A percentile compares a stretch with the other conserved stretches of the same genome.
These are phyloP conservation scores for Anas flavirostris DNA, from an alignment of 2,797 vertebrate genomes.

Conservation along the genomic window DNA sequence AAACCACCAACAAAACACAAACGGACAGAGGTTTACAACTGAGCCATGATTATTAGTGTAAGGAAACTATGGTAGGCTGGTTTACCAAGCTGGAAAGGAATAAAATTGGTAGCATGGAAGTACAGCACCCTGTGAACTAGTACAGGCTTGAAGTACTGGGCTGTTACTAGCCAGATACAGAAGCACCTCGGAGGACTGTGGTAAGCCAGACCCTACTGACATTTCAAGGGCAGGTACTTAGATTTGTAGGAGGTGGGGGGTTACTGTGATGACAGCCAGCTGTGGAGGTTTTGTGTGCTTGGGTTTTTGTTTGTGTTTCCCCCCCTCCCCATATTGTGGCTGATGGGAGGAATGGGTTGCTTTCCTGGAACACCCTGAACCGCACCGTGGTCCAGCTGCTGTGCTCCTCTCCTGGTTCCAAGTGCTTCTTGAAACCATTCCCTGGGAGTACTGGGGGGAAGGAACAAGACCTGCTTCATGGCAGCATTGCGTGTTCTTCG, in stretches of 20 bases:
- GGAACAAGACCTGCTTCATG: not conserved
- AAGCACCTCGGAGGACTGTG: not conserved
- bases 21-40: not conserved
- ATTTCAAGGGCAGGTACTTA: not conserved
- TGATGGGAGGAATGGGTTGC: not conserved
- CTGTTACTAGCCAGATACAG: not conserved
- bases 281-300: not conserved
- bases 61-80: not conserved
- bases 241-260: not conserved
- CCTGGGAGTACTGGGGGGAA: rapidly evolving
- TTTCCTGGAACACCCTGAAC: not conserved
- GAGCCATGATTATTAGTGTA: not conserved
- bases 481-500: not conserved
- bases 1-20: not conserved
- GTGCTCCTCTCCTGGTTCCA: not conserved
- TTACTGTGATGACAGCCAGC: not conserved
- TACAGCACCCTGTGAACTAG: not conserved
- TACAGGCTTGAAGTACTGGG: not conserved
- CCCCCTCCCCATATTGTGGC: not conserved
- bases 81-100: not conserved
- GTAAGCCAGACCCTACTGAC: not conserved
- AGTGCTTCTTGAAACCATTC: not conserved
- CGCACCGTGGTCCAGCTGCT: not conserved
- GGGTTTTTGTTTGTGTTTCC: not conserved
- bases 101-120: not conserved